These are phyloP conservation scores for Columba livia DNA, from an alignment of 2,113 vertebrate genomes.

Conservation along the genomic window DNA sequence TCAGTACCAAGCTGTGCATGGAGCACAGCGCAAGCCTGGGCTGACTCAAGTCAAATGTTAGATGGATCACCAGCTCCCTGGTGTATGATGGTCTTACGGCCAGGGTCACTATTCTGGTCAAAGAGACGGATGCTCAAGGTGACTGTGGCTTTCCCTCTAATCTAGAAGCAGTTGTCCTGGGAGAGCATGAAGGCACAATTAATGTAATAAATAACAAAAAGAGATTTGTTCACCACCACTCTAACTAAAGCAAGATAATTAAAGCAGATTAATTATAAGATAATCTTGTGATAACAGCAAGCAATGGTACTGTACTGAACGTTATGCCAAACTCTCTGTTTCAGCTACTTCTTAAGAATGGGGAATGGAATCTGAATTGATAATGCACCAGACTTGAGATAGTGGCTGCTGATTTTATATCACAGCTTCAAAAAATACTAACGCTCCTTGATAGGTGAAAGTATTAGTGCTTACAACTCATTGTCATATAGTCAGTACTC, in stretches of 20 bases:
- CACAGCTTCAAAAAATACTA: background rate
- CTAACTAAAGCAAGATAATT: background rate
- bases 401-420: background rate
- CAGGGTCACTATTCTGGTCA: background rate
- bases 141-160: background rate
- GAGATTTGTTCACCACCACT: background rate
- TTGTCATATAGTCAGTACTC: background rate
- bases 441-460: background rate
- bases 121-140: background rate
- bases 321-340: background rate
- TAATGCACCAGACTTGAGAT: background rate
- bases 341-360: background rate
- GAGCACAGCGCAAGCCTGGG: background rate
- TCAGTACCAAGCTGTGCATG: background rate
- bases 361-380: background rate
- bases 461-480: background rate
- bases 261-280: background rate
- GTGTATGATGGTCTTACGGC: fast-evolving
- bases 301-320: background rate
- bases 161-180: background rate
- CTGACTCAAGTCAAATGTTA: too few relatives aligned
- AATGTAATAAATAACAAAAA: background rate
- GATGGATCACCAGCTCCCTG: fast-evolving
- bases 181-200: background rate
- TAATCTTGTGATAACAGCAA: background rate